These are phyloP conservation scores for Engystomops pustulosus DNA, from an alignment of 2,113 vertebrate species.

Conservation along the genomic window DNA sequence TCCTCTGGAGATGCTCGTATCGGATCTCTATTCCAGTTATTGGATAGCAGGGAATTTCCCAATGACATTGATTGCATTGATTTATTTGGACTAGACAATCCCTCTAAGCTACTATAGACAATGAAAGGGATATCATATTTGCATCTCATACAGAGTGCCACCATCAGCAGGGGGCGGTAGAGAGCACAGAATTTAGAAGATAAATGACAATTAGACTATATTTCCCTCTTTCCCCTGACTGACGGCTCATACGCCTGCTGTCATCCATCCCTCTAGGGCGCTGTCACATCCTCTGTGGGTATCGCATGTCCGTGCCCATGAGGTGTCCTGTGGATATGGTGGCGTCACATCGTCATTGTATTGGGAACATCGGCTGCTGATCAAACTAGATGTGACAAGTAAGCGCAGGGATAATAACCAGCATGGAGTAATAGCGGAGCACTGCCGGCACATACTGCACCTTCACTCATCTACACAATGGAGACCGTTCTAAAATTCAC, in stretches of 20 bases:
- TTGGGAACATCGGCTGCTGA: not conserved
- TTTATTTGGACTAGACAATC: no score
- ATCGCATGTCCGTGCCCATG: not conserved
- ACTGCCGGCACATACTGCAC: not conserved
- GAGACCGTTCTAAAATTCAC: no score
- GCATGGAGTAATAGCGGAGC: not conserved
- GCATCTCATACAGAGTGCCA: no score
- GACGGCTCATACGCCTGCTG: not conserved
- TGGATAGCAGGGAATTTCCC: no score
- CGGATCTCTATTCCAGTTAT: no score
- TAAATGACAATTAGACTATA: no score
- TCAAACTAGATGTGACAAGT: not conserved
- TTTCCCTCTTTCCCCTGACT: no score
- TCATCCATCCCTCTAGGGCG: not conserved
- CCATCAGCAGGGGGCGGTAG: not conserved
- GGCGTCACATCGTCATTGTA: not conserved
- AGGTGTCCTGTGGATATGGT: constrained; percentile 1
- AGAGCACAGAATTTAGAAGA: not conserved
- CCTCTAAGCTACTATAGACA: no score
- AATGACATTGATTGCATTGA: no score
- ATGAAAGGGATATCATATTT: no score
- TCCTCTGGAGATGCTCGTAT: no score
- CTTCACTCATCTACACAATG: no score
- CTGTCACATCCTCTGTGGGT: not conserved
- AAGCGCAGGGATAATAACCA: not conserved